Evolutionary conservation across 2,888 invertebrate genomes (phyloP), one percentile per base, ranked within the genome.

Genomic region (Colostygia pectinataria): DNA sequence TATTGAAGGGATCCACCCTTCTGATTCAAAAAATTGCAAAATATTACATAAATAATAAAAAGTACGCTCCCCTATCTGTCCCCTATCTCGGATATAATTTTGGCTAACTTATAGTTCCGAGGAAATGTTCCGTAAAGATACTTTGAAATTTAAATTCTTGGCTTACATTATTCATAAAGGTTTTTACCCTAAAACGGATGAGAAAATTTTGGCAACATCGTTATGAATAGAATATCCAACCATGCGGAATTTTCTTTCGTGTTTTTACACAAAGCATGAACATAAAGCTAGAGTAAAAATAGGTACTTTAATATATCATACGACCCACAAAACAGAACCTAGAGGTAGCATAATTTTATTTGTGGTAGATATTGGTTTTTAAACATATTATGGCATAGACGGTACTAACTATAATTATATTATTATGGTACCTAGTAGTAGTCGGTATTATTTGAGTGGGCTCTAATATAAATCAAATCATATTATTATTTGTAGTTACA

Each of bases 1-100:
- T 89, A 82, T 76, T 64, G 64, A 80, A 74, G 88, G 90, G 88
- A 80, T 72, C 75, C 85, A 84, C 89, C 90, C 90, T 88, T 83
- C 80, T 80, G 72, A 70, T 85, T 88, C 76, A 83, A 89, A 85
- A 80, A 85, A 81, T 77, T 87, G 89, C 87, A 82, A 89, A 89
- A 89, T 88, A 84, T 87, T 80, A 86, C 82, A 87, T 84, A 86
- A 84, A 88, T 84, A 51, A 51, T 45, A 51, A 51, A 51, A 45
- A 84, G 83, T 84, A 55, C 61, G 63, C 70, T 76, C 78, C 81
- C 71, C 65, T 58, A 56, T 61, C 57, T 59, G 59, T 68, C 65
- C 66, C 77, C 62, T 71, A 71, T 74, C 67, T 74, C 57, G 66
- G 53, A 80, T 74, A 74, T 75, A 82, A 88, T 85, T 88, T 84